These are phyloP conservation scores for Platycercus adscitus DNA, from an alignment of 2,113 vertebrate species.

Conservation along the genomic window DNA sequence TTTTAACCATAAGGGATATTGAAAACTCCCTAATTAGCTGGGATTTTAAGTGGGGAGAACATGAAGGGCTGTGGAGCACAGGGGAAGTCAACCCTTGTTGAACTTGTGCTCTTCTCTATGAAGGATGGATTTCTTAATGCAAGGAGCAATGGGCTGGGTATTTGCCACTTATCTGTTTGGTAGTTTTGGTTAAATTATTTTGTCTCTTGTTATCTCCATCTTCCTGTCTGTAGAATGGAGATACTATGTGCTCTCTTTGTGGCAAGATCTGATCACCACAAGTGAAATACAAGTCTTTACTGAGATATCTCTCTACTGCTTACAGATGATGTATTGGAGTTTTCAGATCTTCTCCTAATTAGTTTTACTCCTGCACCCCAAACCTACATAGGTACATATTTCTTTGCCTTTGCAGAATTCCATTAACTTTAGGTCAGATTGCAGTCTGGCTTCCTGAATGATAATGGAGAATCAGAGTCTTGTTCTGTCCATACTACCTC, in stretches of 20 bases:
- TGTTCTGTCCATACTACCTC: background rate
- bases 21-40: background rate
- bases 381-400: background rate
- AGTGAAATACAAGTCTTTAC: background rate
- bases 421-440: background rate
- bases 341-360: background rate
- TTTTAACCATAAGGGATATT: background rate
- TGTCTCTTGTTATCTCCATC: background rate
- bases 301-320: background rate
- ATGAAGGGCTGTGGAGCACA: background rate
- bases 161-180: background rate
- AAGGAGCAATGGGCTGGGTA: background rate
- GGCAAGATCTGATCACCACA: background rate
- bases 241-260: background rate
- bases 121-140: background rate
- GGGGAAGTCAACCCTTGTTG: background rate
- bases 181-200: background rate
- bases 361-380: background rate
- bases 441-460: background rate
- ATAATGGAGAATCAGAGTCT: background rate
- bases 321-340: background rate
- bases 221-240: background rate
- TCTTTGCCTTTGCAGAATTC: background rate
- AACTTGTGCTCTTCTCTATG: background rate
- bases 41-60: background rate